Evolutionary conservation across 2,888 invertebrate species (phyloP), one percentile per base, ranked within the genome.

Genomic region (Isoperla grammatica): DNA sequence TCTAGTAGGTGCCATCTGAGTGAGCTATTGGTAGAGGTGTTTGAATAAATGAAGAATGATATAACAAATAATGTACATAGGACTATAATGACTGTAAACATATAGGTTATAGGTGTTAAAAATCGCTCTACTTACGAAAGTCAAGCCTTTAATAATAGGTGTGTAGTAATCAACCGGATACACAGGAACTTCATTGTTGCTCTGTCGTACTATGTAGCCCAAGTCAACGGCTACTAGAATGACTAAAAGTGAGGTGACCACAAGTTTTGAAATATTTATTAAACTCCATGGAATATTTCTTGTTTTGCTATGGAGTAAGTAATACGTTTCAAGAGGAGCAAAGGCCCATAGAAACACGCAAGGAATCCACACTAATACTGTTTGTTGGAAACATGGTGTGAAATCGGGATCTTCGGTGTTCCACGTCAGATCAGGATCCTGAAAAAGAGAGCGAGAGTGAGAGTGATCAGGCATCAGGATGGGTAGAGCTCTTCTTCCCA

Each of bases 331-430:
- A 65, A 93, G 76, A 39, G 85, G 76, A 4, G 87, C 79, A 68
- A 88, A 84, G 1, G 83, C 66, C 90, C 92, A 94, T 13, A 95
- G 77, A 73, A 90, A 91, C 55, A 81, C 79, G 73, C 93, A 92
- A 0, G 97, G 96, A 37, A 83, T 76, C 95, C 96, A 98, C 54
- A 93, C 80, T 23, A 97, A 75, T 1, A 90, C 86, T 0, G 96
- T 95, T 73, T 88, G 87, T 76, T 95, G 88, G 75, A 97, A 95
- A 75, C 97, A 98, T 71, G 81, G 81, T 64, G 96, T 91, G 66
- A 97, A 80, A 71, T 91, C 87, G 39, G 95, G 97, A 73, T 86
- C 81, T 6, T 82, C 78, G 15, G 95, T 88, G 70, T 87, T 72
- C 94, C 94, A 94, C 59, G 91, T 84, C 68, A 85, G 71, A 66